Conservation (phyloP, 2,888 invertebrate species). For the Anthophora plumipes region DNA sequence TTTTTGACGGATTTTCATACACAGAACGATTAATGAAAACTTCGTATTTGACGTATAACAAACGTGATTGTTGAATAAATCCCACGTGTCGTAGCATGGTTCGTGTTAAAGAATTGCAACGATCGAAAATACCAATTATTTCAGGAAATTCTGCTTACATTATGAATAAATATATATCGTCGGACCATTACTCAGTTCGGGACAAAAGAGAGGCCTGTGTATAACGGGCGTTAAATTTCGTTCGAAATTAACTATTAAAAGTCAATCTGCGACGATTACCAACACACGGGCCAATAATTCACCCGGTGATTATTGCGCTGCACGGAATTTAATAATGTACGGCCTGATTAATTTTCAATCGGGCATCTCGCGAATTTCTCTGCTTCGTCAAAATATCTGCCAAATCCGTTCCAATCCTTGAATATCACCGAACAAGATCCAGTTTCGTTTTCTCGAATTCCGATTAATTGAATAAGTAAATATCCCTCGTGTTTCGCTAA, state of each 20-base stretch:
- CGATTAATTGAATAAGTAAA: no score
- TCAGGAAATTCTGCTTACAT: neutral
- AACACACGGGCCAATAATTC: neutral
- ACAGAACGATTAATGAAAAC: neutral
- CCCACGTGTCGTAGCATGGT: no score
- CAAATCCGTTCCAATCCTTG: no score
- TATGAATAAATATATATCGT: neutral
- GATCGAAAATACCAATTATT: no score
- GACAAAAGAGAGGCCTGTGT: neutral
- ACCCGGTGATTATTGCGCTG: conserved; percentile 1
- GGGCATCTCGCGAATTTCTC: neutral
- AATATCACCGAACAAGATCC: no score
- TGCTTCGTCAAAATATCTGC: neutral
- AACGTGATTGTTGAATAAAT: no score
- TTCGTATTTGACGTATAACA: no score
- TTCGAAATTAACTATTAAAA: conserved; percentile 25
- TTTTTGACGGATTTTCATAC: neutral
- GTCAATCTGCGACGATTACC: conserved; percentile 16
- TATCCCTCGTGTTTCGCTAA: no score
- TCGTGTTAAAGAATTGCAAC: neutral
- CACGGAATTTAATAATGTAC: conserved; percentile 5
- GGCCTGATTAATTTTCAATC: conserved; percentile 27
- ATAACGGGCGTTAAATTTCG: neutral
- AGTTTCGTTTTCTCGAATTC: no score
- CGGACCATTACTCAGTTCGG: neutral